Evolutionary conservation across 2,797 vertebrate genomes (phyloP).

Genomic region (Phyllotis vaccarum): DNA sequence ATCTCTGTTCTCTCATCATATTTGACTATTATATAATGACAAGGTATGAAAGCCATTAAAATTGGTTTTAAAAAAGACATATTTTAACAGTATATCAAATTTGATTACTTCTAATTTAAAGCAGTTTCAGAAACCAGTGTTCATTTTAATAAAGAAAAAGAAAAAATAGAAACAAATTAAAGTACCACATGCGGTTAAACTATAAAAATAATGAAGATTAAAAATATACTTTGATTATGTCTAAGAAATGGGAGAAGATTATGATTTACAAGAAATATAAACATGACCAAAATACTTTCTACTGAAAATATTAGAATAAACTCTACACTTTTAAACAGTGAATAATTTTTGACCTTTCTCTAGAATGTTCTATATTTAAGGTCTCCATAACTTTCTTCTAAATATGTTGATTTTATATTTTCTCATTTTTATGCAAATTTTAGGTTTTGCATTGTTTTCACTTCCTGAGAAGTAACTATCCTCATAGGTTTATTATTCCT

Average conservation of each 20-base stretch:
- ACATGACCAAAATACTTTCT: neutral
- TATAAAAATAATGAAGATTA: neutral
- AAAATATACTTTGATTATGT: neutral
- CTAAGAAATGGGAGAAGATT: conserved; percentile 1
- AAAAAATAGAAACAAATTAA: neutral
- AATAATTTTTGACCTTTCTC: conserved; percentile 5
- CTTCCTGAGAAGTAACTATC: conserved; percentile 64
- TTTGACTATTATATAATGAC: neutral
- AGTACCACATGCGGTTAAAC: neutral
- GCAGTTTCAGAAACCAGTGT: neutral
- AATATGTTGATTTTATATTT: conserved; percentile 58
- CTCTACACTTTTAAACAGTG: neutral
- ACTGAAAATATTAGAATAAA: conserved; percentile 14
- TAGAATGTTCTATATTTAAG: conserved; percentile 23
- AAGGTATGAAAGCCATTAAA: too few species aligned
- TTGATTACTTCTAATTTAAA: conserved; percentile 22
- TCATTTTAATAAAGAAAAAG: neutral
- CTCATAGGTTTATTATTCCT: conserved; percentile 75
- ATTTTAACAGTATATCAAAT: neutral
- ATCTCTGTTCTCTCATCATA: neutral
- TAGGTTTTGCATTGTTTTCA: conserved; percentile 35
- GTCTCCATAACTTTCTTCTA: conserved; percentile 43
- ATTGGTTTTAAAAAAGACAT: neutral
- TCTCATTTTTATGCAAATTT: conserved; percentile 73
- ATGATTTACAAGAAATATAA: conserved; percentile 9